These are phyloP conservation scores for Psilopogon haemacephalus DNA, from an alignment of 2,113 vertebrate genomes.

Conservation along the genomic window DNA sequence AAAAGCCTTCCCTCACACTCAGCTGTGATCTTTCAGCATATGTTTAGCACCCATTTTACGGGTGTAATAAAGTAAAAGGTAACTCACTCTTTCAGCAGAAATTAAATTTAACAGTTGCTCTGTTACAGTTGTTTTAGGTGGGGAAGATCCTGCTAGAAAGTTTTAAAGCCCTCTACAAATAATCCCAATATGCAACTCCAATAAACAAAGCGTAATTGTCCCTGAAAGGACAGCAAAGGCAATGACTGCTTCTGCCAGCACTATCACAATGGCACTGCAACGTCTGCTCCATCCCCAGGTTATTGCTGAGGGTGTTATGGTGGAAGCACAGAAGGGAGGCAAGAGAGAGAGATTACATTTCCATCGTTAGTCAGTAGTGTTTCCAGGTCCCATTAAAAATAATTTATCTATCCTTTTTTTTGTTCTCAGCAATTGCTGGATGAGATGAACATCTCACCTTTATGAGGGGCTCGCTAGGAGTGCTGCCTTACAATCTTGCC, in stretches of 20 bases:
- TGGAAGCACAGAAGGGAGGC: background rate
- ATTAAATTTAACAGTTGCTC: slow-evolving; percentile 57
- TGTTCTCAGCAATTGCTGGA: background rate
- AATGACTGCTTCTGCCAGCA: background rate
- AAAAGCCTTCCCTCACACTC: background rate
- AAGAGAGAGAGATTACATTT: background rate
- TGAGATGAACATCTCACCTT: slow-evolving; percentile 6
- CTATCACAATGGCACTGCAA: background rate
- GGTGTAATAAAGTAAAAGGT: slow-evolving; percentile 44
- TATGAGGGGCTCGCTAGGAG: background rate
- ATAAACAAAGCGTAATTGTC: background rate
- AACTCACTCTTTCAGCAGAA: slow-evolving; percentile 15
- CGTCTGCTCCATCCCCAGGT: background rate
- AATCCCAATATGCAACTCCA: slow-evolving; percentile 3
- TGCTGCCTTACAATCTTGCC: background rate
- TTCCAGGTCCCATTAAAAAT: slow-evolving; percentile 22
- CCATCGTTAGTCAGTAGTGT: background rate
- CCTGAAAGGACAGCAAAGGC: background rate
- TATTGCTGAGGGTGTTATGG: background rate
- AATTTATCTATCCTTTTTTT: background rate
- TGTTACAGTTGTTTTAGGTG: slow-evolving; percentile 26
- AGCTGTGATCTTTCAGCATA: background rate
- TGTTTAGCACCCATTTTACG: background rate
- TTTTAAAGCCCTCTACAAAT: slow-evolving; percentile 33
- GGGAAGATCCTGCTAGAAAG: background rate